A percentile compares a stretch with the other conserved stretches of the same genome.
Conservation (phyloP, 92 coral and sea anemone genomes). For the Zoanthus gigantus region DNA sequence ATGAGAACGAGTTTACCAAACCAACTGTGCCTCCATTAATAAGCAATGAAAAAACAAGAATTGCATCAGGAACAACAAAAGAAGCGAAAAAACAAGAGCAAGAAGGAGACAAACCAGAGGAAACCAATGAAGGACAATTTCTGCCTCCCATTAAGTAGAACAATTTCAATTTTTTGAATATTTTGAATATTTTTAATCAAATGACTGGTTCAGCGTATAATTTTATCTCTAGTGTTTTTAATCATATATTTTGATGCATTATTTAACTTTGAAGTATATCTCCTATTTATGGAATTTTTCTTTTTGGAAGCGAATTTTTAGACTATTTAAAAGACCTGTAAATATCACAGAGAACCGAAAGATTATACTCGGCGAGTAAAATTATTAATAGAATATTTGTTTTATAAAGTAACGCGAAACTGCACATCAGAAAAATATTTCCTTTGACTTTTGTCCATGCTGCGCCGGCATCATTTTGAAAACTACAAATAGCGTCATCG, state of each 20-base stretch:
- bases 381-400: too few species aligned
- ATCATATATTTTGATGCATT: not conserved
- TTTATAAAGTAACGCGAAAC: too few species aligned
- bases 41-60: conserved; percentile 6
- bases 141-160: conserved; percentile 42
- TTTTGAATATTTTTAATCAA: not conserved
- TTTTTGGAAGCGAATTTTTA: not conserved
- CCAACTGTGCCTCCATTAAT: conserved; percentile 28
- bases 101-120: conserved; percentile 34
- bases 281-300: not conserved
- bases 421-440: too few species aligned
- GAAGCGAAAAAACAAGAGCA: conserved; percentile 27
- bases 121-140: conserved; percentile 31
- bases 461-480: too few species aligned
- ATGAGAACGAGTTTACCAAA: conserved; percentile 27
- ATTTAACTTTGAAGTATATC: not conserved
- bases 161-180: too few species aligned
- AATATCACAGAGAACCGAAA: too few species aligned
- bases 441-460: too few species aligned
- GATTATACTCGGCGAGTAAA: too few species aligned
- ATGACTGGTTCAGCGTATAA: not conserved
- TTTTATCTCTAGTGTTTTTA: not conserved
- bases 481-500: too few species aligned
- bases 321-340: too few species aligned
- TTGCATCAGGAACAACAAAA: conserved; percentile 18